A percentile compares a stretch with the other conserved stretches of the same genome.
phyloP scores from a whole-genome alignment of 2,888 invertebrate genomes.

The Sesia apiformis region DNA sequence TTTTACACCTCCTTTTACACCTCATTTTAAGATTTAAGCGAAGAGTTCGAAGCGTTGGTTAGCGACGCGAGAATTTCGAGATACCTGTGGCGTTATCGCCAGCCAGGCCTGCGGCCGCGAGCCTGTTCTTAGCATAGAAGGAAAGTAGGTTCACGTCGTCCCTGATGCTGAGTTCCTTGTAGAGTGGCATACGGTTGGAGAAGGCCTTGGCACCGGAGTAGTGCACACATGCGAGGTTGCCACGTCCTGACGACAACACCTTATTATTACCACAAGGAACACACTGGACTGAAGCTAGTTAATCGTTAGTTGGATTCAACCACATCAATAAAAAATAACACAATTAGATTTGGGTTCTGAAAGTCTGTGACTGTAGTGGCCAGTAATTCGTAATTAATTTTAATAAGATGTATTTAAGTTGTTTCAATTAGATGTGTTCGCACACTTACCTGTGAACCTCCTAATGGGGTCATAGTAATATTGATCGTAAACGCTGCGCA shows the following conservation, averaged over 20 bases:
- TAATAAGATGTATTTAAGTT: not conserved
- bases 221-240: constrained; percentile 88
- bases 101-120: constrained; percentile 75
- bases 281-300: constrained; percentile 37
- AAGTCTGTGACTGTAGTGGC: not conserved
- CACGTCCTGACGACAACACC: constrained; percentile 79
- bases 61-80: constrained; percentile 43
- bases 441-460: constrained; percentile 78
- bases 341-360: not conserved
- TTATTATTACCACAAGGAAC: constrained; percentile 53
- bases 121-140: constrained; percentile 88
- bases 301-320: constrained; percentile 44
- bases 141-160: constrained; percentile 91
- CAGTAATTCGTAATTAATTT: not conserved
- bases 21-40: constrained; percentile 54
- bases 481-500: constrained; percentile 76
- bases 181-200: constrained; percentile 82
- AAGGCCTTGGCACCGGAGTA: constrained; percentile 88
- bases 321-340: not conserved
- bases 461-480: constrained; percentile 81
- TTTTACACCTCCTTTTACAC: constrained; percentile 41
- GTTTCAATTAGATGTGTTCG: constrained; percentile 5
- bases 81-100: constrained; percentile 69
- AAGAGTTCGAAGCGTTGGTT: constrained; percentile 52
- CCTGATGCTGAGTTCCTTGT: constrained; percentile 83